Evolutionary conservation across 2,888 invertebrate genomes (phyloP), one percentile per base, ranked within the genome.

Genomic region (Agrochola circellaris): DNA sequence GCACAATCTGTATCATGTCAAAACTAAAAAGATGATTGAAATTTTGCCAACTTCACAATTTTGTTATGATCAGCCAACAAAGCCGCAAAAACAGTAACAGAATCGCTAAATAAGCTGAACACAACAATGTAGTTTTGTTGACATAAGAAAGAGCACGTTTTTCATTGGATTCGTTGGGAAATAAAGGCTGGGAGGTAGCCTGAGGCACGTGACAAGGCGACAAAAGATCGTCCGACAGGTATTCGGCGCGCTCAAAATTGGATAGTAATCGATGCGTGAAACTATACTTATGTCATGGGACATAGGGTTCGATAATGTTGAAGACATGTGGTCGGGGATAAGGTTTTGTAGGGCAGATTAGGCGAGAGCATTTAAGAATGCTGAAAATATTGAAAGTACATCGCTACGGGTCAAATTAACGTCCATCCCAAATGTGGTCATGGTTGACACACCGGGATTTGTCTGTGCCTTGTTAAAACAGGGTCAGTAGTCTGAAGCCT

Each of bases 231-330:
- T 80, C 89, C 90, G 94, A 93, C 95, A 95, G 95, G 95, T 95
- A 94, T 93, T 93, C 91, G 91, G 89, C 88, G 91, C 91, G 93
- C 91, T 94, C 93, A 92, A 94, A 95, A 96, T 96, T 95, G 96
- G 95, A 95, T 95, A 93, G 94, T 94, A 94, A 95, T 95, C 93
- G 96, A 94, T 94, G 95, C 96, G 95, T 96, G 94, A 96, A 96
- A 92, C 93, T 86, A 79, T 86, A 83, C 89, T 86, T 84, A 88
- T 82, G 75, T 81, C 80, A 77, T 73, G 83, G 64, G 85, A 89
- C 89, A 87, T 85, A 89, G 81, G 61, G 89, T 34, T 66, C 64
- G 3, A 3, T 62, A 83, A 77, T 76, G 20, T 75, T 68, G 74
- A 72, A 77, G 80, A 77, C 84, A 72, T 78, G 64, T 69, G 30